phyloP scores from a whole-genome alignment of 2,888 invertebrate species.

The Brenthis hecate region DNA sequence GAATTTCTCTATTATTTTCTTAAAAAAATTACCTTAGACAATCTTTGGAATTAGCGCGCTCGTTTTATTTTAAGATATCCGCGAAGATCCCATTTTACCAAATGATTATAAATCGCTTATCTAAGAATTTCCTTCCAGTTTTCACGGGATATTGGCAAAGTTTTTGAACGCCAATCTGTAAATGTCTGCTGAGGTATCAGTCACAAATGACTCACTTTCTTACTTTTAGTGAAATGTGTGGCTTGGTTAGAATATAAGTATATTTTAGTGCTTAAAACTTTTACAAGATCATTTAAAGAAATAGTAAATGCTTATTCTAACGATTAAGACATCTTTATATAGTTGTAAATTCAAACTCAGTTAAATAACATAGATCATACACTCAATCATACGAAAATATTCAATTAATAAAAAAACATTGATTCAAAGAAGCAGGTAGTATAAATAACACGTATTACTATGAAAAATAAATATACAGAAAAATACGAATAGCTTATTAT shows the following conservation, averaged over 20 bases:
- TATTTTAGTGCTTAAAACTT: not conserved
- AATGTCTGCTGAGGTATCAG: conserved; percentile 50
- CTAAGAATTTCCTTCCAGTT: conserved; percentile 64
- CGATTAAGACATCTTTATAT: too few relatives aligned
- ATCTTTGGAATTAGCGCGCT: conserved; percentile 42
- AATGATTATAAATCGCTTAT: conserved; percentile 77
- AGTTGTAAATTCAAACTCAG: too few relatives aligned
- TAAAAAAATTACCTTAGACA: conserved; percentile 11
- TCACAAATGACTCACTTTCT: conserved; percentile 20
- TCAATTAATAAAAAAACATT: too few relatives aligned
- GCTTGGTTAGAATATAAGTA: not conserved
- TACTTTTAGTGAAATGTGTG: conserved; percentile 5
- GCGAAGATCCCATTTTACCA: conserved; percentile 47
- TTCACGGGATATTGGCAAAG: conserved; percentile 71
- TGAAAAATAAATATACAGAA: too few relatives aligned
- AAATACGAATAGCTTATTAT: too few relatives aligned
- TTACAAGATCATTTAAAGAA: too few relatives aligned
- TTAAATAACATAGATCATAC: too few relatives aligned
- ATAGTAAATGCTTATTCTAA: too few relatives aligned
- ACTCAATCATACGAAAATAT: too few relatives aligned
- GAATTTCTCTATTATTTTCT: conserved; percentile 13
- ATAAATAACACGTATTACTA: too few relatives aligned
- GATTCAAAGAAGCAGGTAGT: too few relatives aligned
- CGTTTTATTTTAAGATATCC: conserved; percentile 51
- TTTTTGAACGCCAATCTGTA: conserved; percentile 61